Percentiles rank a stretch among this genome's conserved stretches.
phyloP scores from a whole-genome alignment of 2,797 vertebrate species.

The Echiichthys vipera region DNA sequence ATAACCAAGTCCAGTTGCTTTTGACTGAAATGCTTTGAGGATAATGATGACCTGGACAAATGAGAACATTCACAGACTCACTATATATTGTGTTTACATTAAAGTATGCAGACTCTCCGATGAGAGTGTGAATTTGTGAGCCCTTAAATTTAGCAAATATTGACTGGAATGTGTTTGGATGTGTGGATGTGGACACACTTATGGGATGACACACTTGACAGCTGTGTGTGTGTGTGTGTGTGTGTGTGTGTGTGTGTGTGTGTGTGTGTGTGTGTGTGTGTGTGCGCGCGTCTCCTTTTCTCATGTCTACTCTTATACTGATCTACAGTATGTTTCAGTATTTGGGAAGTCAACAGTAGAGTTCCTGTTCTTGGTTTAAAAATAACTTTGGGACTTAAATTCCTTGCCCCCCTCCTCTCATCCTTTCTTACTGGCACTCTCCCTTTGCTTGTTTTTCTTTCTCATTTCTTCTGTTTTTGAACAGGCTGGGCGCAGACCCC shows the following conservation, averaged over 20 bases:
- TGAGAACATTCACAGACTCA: no score
- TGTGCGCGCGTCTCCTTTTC: slow-evolving; percentile 30
- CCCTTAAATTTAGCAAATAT: slow-evolving; percentile 17
- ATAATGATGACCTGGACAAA: no score
- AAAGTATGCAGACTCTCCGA: slow-evolving; percentile 3
- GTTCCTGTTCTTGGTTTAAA: slow-evolving; percentile 84
- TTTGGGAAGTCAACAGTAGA: slow-evolving; percentile 82
- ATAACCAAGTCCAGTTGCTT: no score
- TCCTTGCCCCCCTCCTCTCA: slow-evolving; percentile 57
- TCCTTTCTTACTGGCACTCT: slow-evolving; percentile 63
- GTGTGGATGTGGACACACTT: not conserved
- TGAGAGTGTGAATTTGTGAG: slow-evolving; percentile 27
- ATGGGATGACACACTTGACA: not conserved
- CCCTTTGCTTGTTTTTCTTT: slow-evolving; percentile 64
- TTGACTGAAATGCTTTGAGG: no score
- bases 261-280: slow-evolving; percentile 23
- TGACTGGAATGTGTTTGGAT: slow-evolving; percentile 21
- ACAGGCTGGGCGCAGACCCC: slow-evolving; percentile 61
- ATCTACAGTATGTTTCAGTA: slow-evolving; percentile 67
- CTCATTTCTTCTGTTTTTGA: slow-evolving; percentile 67
- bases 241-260: slow-evolving; percentile 1
- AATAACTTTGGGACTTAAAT: slow-evolving; percentile 81
- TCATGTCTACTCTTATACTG: slow-evolving; percentile 36
- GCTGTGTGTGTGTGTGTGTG: not conserved
- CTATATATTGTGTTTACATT: slow-evolving; percentile 26